Evolutionary conservation across 1,140 invertebrate species (phyloP).

Genomic region (Brachionus paranguensis): DNA sequence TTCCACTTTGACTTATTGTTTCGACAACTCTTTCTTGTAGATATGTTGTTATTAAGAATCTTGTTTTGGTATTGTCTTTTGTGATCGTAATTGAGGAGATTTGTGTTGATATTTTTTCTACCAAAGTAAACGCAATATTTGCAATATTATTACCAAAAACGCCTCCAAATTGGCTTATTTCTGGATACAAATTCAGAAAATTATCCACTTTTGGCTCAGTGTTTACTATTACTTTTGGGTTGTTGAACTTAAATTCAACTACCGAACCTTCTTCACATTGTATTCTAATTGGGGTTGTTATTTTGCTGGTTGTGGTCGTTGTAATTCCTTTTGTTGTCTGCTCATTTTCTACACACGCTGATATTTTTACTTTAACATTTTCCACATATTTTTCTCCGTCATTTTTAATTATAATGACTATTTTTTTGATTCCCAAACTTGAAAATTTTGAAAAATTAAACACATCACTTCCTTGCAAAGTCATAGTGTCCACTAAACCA

Average conservation of each 20-base stretch:
- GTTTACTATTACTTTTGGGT: not conserved
- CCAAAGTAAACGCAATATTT: not conserved
- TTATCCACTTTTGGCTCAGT: not conserved
- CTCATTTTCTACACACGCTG: not conserved
- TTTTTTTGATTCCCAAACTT: not conserved
- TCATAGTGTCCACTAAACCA: not conserved
- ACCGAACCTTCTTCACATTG: not conserved
- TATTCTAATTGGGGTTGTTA: not conserved
- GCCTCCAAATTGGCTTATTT: not conserved
- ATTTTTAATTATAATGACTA: not conserved
- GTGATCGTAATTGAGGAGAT: not conserved
- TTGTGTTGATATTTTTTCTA: not conserved
- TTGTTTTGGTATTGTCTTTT: not conserved
- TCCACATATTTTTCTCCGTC: not conserved
- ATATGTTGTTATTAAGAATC: not conserved
- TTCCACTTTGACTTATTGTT: not conserved
- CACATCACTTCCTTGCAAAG: not conserved
- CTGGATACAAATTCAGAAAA: not conserved
- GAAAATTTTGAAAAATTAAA: not conserved
- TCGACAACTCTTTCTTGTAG: not conserved
- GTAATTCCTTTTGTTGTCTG: not conserved
- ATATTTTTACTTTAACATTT: conserved; percentile 8
- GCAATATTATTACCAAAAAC: not conserved
- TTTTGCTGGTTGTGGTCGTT: not conserved
- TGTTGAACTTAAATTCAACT: not conserved